Percentiles rank a stretch among this genome's conserved stretches.
Conservation (phyloP, 2,888 invertebrate genomes). For the Lypha dubia region DNA sequence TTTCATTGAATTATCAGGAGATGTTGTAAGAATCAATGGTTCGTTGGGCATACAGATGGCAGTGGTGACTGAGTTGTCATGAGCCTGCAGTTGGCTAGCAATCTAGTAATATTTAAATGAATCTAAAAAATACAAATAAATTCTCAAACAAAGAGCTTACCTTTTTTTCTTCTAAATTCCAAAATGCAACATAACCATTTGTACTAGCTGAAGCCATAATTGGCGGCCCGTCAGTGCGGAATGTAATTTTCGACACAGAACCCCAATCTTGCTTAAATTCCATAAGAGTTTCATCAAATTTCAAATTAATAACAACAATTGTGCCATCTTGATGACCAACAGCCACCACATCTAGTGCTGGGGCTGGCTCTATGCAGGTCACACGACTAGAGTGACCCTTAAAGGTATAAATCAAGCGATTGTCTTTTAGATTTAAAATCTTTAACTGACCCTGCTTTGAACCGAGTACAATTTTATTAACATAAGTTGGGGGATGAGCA, state of each 20-base stretch:
- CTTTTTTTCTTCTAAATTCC: constrained; percentile 94
- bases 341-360: constrained; percentile 96
- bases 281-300: constrained; percentile 91
- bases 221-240: constrained; percentile 93
- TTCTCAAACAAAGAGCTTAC: constrained; percentile 73
- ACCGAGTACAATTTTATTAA: constrained; percentile 96
- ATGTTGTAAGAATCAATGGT: constrained; percentile 94
- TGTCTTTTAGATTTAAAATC: constrained; percentile 94
- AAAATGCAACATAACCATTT: constrained; percentile 94
- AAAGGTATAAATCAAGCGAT: constrained; percentile 90
- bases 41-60: constrained; percentile 93
- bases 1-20: constrained; percentile 96
- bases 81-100: constrained; percentile 92
- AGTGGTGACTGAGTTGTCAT: constrained; percentile 90
- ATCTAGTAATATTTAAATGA: constrained; percentile 81
- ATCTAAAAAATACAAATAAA: background rate
- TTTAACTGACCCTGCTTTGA: constrained; percentile 93
- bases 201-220: constrained; percentile 93
- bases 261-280: constrained; percentile 97
- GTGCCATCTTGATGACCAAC: constrained; percentile 92
- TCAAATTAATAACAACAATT: constrained; percentile 94
- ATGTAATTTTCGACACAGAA: constrained; percentile 91
- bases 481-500: constrained; percentile 96
- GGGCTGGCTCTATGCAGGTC: constrained; percentile 92
- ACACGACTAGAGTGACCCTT: constrained; percentile 85